A percentile compares a stretch with the other conserved stretches of the same genome.
Conservation (phyloP, 2,888 invertebrate genomes). For the Pheosia gnoma region DNA sequence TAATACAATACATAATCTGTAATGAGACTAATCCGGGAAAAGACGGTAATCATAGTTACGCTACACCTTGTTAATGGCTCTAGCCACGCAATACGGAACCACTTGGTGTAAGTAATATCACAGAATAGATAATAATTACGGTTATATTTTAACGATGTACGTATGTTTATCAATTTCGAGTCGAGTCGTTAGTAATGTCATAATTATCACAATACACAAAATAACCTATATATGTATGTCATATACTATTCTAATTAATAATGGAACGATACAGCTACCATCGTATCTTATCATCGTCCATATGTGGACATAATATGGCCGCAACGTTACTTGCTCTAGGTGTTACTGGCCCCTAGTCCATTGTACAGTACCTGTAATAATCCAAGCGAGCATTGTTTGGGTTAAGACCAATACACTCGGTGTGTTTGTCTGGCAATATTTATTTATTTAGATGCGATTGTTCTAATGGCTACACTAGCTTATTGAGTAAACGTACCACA, state of each 20-base stretch:
- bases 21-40: neutral
- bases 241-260: neutral
- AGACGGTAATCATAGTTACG: neutral
- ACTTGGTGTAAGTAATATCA: slow-evolving; percentile 12
- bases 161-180: slow-evolving; percentile 22
- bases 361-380: too few relatives aligned
- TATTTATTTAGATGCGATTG: too few relatives aligned
- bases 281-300: neutral
- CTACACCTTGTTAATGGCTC: slow-evolving; percentile 30
- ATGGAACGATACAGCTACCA: neutral
- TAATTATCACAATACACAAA: slow-evolving; percentile 7
- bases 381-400: too few relatives aligned
- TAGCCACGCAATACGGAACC: slow-evolving; percentile 43
- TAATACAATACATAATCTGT: neutral
- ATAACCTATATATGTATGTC: neutral
- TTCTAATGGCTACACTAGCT: too few relatives aligned
- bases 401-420: too few relatives aligned
- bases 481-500: too few relatives aligned
- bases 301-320: neutral
- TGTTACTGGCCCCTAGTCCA: too few relatives aligned
- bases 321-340: too few relatives aligned
- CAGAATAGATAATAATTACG: too few relatives aligned
- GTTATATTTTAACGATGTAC: slow-evolving; percentile 24
- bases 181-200: neutral
- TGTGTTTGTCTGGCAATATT: too few relatives aligned